A percentile compares a stretch with the other conserved stretches of the same genome.
These are phyloP conservation scores for Lamellibrachia columna DNA, from an alignment of 2,888 invertebrate genomes.

Conservation along the genomic window DNA sequence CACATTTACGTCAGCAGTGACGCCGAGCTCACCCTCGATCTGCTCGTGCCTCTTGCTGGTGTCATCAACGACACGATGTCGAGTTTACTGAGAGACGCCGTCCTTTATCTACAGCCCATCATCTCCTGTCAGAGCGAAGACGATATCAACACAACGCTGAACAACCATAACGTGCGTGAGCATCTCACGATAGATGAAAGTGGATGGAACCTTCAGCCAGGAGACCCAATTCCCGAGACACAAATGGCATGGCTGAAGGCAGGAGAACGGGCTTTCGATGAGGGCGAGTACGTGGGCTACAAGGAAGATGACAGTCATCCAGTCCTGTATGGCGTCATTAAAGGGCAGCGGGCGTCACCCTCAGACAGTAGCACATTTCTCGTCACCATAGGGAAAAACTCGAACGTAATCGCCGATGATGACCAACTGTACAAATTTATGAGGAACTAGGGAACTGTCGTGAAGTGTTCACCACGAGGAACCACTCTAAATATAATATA, in stretches of 20 bases:
- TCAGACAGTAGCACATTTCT: constrained; percentile 26
- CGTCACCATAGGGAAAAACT: constrained; percentile 1
- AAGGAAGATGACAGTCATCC: constrained; percentile 3
- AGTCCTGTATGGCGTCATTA: constrained; percentile 27
- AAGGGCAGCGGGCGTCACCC: constrained; percentile 28
- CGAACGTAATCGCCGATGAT: not conserved
- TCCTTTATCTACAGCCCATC: too few species aligned
- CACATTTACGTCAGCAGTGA: constrained; percentile 36
- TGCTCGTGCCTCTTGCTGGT: constrained; percentile 40
- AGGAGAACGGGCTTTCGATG: constrained; percentile 26
- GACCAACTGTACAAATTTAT: not conserved
- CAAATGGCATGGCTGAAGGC: constrained; percentile 24
- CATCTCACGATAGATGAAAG: constrained; percentile 25
- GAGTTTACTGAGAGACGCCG: too few species aligned
- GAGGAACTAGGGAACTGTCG: not conserved
- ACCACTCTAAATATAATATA: not conserved
- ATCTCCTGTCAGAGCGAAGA: too few species aligned
- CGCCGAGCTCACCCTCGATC: constrained; percentile 34
- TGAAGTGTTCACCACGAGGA: not conserved
- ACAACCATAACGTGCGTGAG: too few species aligned
- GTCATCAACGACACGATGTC: constrained; percentile 38
- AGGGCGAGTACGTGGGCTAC: constrained; percentile 37
- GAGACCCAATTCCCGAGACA: constrained; percentile 30
- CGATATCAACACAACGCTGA: too few species aligned
- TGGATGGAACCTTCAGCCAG: constrained; percentile 33